Base-by-base conservation (phyloP, 2,888 invertebrate species). In the Aphidoletes aphidimyza region DNA sequence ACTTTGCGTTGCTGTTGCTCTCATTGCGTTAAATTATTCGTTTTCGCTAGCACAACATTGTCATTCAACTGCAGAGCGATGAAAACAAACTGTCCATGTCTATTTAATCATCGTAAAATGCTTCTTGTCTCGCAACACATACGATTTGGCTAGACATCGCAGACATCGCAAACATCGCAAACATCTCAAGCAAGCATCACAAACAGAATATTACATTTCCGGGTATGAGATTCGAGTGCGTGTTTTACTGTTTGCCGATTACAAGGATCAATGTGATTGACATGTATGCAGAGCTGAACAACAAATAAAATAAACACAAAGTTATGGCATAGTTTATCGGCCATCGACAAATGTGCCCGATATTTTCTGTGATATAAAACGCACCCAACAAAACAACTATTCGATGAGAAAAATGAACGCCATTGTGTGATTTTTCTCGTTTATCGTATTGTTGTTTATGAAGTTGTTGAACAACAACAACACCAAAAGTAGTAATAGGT, bases 301-400 rank as follows among this genome's bases (percentile, higher is more conserved):
- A 69, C 0, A 14, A 14, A 69, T 69, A 69, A 54, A 22, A 54
- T 30, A 30, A 69, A 34, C 11, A 30, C 2, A 69, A 69, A 30
- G 69, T 14, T 30, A 54, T 54, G 54, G 54, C 54, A 54, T 54
- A 69, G 69, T 69, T 69, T 69, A 69, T 1, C 30, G 69, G 30
- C 69, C 1, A 69, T 69, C 30, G 69, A 69, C 34, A 34, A 69
- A 69, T 69, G 14, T 69, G 14, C 42, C 69, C 30, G 2, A 26
- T 14, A 54, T 54, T 5, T 54, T 5, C n/a, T 54, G 54, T 22
- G 22, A 54, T n/a, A 5, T 11, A 54, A 54, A 54, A 54, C 2
- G 22, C n/a, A 22, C 22, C 5, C 5, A 5, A 39, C 5, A 39
- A 39, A 39, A 39, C 11, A 11, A 39, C 39, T 8, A 39, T 5